Percentiles rank a stretch among this genome's conserved stretches.
Conservation (phyloP, 92 coral and sea anemone genomes). For the Phenganax marumi region DNA sequence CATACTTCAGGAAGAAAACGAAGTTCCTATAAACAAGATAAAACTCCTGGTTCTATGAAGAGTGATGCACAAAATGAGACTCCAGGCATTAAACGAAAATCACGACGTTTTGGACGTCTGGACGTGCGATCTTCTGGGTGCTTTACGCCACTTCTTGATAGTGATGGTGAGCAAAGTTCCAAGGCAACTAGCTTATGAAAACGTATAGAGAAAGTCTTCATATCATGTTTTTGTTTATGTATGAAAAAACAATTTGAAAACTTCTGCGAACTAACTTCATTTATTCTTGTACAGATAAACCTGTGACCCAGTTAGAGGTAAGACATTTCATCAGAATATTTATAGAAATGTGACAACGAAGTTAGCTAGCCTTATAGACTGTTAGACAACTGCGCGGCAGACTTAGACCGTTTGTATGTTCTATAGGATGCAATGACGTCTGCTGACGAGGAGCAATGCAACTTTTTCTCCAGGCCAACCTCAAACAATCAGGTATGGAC, state of each 20-base stretch:
- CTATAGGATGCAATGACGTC: background rate
- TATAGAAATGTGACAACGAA: background rate
- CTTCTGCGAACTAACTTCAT: background rate
- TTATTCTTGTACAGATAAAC: background rate
- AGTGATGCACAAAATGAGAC: constrained; percentile 7
- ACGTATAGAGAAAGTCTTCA: background rate
- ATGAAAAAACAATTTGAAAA: background rate
- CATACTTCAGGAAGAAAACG: background rate
- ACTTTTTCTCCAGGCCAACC: constrained; percentile 8
- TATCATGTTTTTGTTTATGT: background rate
- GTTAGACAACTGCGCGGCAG: no score
- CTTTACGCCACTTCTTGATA: background rate
- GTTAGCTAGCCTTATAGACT: background rate
- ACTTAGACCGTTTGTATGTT: background rate
- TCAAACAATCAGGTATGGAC: background rate
- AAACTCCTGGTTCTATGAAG: constrained; percentile 9
- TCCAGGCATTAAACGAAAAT: background rate
- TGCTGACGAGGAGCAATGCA: constrained; percentile 15
- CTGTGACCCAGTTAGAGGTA: background rate
- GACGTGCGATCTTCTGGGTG: constrained; percentile 1
- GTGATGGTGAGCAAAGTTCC: constrained; percentile 4
- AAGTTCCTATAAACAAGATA: constrained; percentile 2
- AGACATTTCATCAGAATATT: background rate
- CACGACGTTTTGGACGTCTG: constrained; percentile 30
- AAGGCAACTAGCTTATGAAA: background rate